Evolutionary conservation across 1,140 invertebrate genomes (phyloP), one percentile per base, ranked within the genome.

Genomic region (Philotrypesis tridentata): DNA sequence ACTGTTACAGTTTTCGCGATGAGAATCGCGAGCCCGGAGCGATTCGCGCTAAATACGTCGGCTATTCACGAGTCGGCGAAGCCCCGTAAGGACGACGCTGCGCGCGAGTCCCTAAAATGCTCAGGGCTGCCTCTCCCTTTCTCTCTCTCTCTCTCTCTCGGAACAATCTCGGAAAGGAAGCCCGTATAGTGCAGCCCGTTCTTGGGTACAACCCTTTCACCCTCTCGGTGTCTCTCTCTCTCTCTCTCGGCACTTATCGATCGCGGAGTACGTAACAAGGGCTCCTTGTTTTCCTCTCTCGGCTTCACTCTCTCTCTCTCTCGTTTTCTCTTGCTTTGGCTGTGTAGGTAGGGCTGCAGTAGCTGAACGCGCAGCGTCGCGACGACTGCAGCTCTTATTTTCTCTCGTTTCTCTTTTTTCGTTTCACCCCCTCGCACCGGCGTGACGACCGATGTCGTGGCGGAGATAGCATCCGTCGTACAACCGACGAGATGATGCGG

Each of bases 401-500:
- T 29, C 5, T 65, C 61, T 27, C 61, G 23, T 1, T 65, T 21
- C 12, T 12, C 8, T 27, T 65, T 65, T 65, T 27, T 14, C 1
- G 5, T 23, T 17, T 23, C 60, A 5, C 12, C 48, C 12, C 48
- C 48, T 6, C 21, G 8, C 48, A 2, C 48, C 48, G 4, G 2
- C 48, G 21, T 25, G 21, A 21, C 43, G 25, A 12, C 37, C 12
- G 71, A 55, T 73, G 71, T 73, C 71, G 43, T 29, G 43, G 25
- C 5, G 12, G 31, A 65, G 74, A 76, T 76, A 76, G 11, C 60
- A 37, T 76, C 74, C 37, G 55, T 21, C 27, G 23, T 17, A 37
- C 23, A 77, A n/a, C n/a, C n/a, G n/a, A n/a, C n/a, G n/a, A n/a
- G n/a, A n/a, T n/a, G 83, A 86, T 85, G 82, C 79, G 76, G 80